These are phyloP conservation scores for Propithecus deckenii DNA, from an alignment of 2,797 vertebrate species.

Conservation along the genomic window DNA sequence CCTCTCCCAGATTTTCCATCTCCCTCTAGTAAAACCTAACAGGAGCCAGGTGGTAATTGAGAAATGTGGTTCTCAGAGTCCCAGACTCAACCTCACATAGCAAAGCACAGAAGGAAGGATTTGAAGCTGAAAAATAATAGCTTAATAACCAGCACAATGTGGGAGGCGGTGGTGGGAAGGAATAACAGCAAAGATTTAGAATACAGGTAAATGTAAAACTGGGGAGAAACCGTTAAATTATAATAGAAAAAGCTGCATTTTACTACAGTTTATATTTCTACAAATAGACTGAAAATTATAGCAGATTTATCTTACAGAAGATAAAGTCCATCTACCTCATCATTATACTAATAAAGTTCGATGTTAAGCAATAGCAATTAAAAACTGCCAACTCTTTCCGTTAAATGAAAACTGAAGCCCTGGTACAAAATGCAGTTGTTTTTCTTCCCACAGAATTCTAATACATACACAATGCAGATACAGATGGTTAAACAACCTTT, in stretches of 20 bases:
- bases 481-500: not conserved
- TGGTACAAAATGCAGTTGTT: not conserved
- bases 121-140: not conserved
- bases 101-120: not conserved
- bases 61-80: not conserved
- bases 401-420: not conserved
- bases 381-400: not conserved
- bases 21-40: not conserved
- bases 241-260: not conserved
- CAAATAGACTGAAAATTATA: slow-evolving; percentile 5
- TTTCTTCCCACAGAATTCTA: not conserved
- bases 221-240: not conserved
- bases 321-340: not conserved
- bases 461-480: not conserved
- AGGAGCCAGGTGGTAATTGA: not conserved
- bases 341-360: not conserved
- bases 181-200: not conserved
- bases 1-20: not conserved
- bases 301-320: not conserved
- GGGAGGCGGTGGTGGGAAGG: too few relatives aligned
- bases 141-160: not conserved
- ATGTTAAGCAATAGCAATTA: not conserved
- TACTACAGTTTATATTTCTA: not conserved
- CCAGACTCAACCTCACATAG: not conserved
- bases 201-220: not conserved